Evolutionary conservation across 2,888 invertebrate species (phyloP).

Genomic region (Idaea straminata): DNA sequence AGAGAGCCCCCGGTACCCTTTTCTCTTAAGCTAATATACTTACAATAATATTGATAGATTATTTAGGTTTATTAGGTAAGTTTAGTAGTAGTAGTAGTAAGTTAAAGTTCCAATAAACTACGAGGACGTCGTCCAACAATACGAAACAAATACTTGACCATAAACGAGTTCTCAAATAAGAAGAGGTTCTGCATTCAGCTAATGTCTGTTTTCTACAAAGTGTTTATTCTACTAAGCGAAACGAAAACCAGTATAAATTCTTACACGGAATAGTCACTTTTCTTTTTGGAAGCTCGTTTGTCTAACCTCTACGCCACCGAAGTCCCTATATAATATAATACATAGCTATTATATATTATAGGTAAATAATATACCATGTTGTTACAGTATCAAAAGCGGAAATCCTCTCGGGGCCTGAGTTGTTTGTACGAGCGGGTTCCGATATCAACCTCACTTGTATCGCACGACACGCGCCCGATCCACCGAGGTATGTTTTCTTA

Average conservation of each 20-base stretch:
- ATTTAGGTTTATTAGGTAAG: background rate
- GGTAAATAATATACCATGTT: constrained; percentile 16
- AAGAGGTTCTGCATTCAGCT: background rate
- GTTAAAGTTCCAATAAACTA: background rate
- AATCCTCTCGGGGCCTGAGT: constrained; percentile 90
- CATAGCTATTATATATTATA: background rate
- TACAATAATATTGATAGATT: too few species aligned
- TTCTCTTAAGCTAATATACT: too few species aligned
- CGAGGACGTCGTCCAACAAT: background rate
- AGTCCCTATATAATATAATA: background rate
- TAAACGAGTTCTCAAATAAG: background rate
- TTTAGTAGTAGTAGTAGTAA: too few species aligned
- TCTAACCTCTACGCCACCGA: background rate
- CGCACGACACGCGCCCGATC: constrained; percentile 90
- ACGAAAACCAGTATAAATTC: background rate
- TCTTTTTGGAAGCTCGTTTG: constrained; percentile 7
- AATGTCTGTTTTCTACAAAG: background rate
- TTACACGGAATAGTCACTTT: constrained; percentile 4
- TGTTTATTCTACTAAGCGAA: background rate
- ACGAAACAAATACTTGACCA: background rate
- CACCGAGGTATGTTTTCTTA: constrained; percentile 82
- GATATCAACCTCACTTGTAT: constrained; percentile 95
- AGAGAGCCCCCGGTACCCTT: too few species aligned
- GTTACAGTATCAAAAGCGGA: constrained; percentile 91
- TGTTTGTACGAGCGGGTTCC: constrained; percentile 92